Evolutionary conservation across 2,888 invertebrate species (phyloP).

Genomic region (Cerastoderma edule): DNA sequence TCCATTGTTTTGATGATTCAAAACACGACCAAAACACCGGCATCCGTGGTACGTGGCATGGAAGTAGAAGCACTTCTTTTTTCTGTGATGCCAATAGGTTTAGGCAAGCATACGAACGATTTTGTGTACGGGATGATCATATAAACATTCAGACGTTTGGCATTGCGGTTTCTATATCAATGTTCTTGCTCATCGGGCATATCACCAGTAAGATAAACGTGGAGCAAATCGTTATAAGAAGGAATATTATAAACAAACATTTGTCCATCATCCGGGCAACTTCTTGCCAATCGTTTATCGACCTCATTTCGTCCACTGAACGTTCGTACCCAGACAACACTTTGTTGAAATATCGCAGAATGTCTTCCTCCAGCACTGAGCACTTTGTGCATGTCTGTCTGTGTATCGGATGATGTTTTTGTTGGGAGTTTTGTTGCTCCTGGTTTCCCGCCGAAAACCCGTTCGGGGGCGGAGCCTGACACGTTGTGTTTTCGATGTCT

Average conservation of each 20-base stretch:
- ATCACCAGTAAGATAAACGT: slow-evolving; percentile 85
- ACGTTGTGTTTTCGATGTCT: slow-evolving; percentile 20
- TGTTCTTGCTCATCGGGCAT: slow-evolving; percentile 82
- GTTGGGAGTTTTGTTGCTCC: not conserved
- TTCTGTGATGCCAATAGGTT: no score
- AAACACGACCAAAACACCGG: no score
- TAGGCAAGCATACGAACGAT: no score
- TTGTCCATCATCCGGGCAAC: slow-evolving; percentile 85
- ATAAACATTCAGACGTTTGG: slow-evolving; percentile 1
- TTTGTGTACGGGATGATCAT: no score
- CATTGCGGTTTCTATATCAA: slow-evolving; percentile 51
- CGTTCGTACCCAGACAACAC: slow-evolving; percentile 75
- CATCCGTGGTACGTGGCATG: no score
- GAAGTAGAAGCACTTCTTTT: no score
- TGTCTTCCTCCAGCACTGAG: slow-evolving; percentile 55
- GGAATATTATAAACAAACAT: slow-evolving; percentile 85
- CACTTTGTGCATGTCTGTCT: slow-evolving; percentile 16
- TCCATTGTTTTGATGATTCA: no score
- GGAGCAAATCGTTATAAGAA: slow-evolving; percentile 84
- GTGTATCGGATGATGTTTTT: slow-evolving; percentile 9
- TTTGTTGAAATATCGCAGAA: slow-evolving; percentile 74
- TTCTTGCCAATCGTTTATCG: slow-evolving; percentile 82
- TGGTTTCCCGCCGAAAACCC: slow-evolving; percentile 1
- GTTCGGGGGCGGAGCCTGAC: slow-evolving; percentile 5
- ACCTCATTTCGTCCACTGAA: slow-evolving; percentile 65